These are phyloP conservation scores for Drosophila albomicans DNA, from an alignment of 1,140 invertebrate genomes.

Conservation along the genomic window DNA sequence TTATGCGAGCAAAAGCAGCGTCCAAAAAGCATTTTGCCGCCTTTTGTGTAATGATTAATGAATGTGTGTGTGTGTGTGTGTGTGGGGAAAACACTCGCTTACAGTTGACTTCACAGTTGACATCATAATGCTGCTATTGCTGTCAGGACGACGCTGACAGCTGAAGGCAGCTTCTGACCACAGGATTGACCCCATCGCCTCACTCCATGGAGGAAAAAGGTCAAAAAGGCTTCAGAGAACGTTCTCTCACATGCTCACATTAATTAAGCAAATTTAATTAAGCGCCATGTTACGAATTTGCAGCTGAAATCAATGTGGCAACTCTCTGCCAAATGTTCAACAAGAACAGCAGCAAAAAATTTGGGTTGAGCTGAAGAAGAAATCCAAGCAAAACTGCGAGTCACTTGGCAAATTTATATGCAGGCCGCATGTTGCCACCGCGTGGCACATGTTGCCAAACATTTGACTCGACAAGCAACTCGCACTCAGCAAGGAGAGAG, in stretches of 20 bases:
- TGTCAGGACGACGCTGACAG: slow-evolving; percentile 65
- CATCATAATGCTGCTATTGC: slow-evolving; percentile 75
- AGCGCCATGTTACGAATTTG: slow-evolving; percentile 11
- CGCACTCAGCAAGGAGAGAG: slow-evolving; percentile 8
- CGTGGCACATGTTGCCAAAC: slow-evolving; percentile 73
- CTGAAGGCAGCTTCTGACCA: slow-evolving; percentile 27
- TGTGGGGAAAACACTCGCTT: slow-evolving; percentile 13
- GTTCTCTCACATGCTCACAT: slow-evolving; percentile 1
- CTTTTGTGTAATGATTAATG: slow-evolving; percentile 73
- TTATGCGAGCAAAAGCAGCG: slow-evolving; percentile 59
- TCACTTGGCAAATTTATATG: slow-evolving; percentile 70
- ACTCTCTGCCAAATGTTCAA: slow-evolving; percentile 1
- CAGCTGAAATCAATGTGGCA: slow-evolving; percentile 42
- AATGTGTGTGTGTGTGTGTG: slow-evolving; percentile 39
- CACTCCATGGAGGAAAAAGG: slow-evolving; percentile 10
- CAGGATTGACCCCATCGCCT: not conserved
- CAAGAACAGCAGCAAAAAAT: no score
- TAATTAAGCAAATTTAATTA: slow-evolving; percentile 65
- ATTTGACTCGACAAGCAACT: slow-evolving; percentile 63
- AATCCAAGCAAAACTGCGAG: slow-evolving; percentile 52
- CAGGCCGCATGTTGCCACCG: slow-evolving; percentile 69
- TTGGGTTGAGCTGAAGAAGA: not conserved
- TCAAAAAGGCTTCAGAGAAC: slow-evolving; percentile 40
- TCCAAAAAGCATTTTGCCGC: slow-evolving; percentile 33
- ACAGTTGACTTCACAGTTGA: slow-evolving; percentile 72